Percentiles rank a stretch among this genome's conserved stretches.
Conservation (phyloP, 2,888 invertebrate species). For the Platynereis dumerilii region DNA sequence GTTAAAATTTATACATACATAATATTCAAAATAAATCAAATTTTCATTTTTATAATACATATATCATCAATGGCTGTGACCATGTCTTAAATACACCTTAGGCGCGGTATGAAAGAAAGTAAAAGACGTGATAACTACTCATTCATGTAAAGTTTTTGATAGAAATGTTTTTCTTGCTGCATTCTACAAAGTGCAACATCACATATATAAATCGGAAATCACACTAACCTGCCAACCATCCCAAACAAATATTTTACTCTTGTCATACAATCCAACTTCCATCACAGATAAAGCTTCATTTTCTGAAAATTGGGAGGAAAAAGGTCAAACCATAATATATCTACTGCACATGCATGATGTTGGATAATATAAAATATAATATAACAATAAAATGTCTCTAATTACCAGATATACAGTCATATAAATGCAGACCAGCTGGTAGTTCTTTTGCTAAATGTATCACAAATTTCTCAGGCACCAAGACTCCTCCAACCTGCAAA, state of each 20-base stretch:
- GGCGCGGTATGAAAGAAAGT: too few relatives aligned
- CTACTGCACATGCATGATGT: background rate
- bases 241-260: slow-evolving; percentile 54
- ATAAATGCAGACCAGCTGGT: slow-evolving; percentile 54
- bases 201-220: background rate
- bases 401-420: slow-evolving; percentile 49
- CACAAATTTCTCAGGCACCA: slow-evolving; percentile 38
- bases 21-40: too few relatives aligned
- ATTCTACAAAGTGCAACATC: too few relatives aligned
- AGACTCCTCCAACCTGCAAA: slow-evolving; percentile 41
- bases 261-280: slow-evolving; percentile 39
- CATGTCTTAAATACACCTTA: too few relatives aligned
- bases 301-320: slow-evolving; percentile 34
- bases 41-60: too few relatives aligned
- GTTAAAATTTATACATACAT: too few relatives aligned
- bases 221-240: slow-evolving; percentile 48
- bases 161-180: too few relatives aligned
- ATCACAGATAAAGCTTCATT: slow-evolving; percentile 38
- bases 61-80: too few relatives aligned
- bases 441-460: slow-evolving; percentile 48
- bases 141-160: too few relatives aligned
- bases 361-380: background rate
- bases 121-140: too few relatives aligned
- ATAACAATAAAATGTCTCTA: too few relatives aligned
- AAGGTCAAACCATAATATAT: too few relatives aligned